Conservation (phyloP, 2,797 vertebrate genomes). For the Crocidura indochinensis region DNA sequence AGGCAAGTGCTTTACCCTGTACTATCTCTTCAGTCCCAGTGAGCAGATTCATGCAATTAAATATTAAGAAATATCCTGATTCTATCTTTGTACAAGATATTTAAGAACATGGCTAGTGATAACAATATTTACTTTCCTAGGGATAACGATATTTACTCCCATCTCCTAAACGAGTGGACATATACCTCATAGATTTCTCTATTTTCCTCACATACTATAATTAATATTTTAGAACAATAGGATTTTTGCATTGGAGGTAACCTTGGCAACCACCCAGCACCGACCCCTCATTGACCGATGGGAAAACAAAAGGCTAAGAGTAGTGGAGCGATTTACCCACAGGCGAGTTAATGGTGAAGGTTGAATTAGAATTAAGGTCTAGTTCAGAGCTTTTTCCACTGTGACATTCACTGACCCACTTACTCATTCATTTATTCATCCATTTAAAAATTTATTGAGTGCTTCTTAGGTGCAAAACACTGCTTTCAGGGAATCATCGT, state of each 20-base stretch:
- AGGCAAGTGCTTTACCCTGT: too few species aligned
- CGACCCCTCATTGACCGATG: not conserved
- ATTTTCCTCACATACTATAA: not conserved
- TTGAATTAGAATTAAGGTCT: not conserved
- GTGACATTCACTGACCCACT: not conserved
- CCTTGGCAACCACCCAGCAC: not conserved
- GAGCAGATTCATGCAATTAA: not conserved
- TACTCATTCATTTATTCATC: not conserved
- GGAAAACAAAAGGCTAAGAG: slow-evolving; percentile 40
- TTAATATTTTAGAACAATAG: slow-evolving; percentile 7
- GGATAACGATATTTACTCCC: not conserved
- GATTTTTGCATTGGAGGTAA: slow-evolving; percentile 9
- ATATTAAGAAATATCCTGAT: not conserved
- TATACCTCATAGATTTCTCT: not conserved
- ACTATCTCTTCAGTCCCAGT: too few species aligned
- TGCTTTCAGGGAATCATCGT: not conserved
- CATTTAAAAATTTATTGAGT: not conserved
- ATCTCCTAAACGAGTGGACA: not conserved
- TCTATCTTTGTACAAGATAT: not conserved
- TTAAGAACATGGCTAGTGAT: not conserved
- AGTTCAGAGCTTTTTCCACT: not conserved
- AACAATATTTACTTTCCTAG: not conserved
- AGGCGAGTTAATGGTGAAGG: not conserved
- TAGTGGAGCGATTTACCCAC: not conserved
- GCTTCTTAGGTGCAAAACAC: not conserved